A percentile compares a stretch with the other conserved stretches of the same genome.
Conservation (phyloP, 2,797 vertebrate species). For the Lerista edwardsae region DNA sequence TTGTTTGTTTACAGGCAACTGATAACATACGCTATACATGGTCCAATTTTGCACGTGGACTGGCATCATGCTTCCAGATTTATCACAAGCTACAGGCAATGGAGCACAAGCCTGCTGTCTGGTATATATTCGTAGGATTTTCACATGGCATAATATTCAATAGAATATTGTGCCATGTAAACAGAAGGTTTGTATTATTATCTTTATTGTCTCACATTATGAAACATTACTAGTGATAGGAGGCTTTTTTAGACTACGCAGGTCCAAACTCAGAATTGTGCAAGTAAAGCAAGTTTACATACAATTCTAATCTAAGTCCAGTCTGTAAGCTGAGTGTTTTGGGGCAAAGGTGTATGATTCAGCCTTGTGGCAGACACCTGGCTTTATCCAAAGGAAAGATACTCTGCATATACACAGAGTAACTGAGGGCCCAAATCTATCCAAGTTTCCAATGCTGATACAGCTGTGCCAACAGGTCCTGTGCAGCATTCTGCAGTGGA, state of each 20-base stretch:
- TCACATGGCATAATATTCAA: background rate
- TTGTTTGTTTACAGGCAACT: background rate
- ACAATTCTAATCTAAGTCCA: background rate
- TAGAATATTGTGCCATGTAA: too few relatives aligned
- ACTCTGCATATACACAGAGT: background rate
- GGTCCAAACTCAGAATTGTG: background rate
- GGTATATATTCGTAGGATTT: background rate
- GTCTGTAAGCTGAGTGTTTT: too few relatives aligned
- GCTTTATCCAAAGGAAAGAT: background rate
- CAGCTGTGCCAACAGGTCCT: too few relatives aligned
- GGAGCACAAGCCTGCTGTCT: background rate
- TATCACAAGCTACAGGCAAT: background rate
- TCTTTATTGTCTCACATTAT: background rate
- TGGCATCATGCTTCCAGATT: background rate
- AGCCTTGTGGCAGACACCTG: background rate
- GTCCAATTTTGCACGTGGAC: background rate
- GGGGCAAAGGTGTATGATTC: background rate
- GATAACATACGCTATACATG: background rate
- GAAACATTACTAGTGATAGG: background rate
- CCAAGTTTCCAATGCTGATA: too few relatives aligned
- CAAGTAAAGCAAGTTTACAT: background rate
- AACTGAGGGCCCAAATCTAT: too few relatives aligned
- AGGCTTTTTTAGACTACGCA: background rate
- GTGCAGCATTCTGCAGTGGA: too few relatives aligned
- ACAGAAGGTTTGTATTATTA: too few relatives aligned